Evolutionary conservation across 2,797 vertebrate genomes (phyloP), one percentile per base, ranked within the genome.

Genomic region (Glossophaga mutica): DNA sequence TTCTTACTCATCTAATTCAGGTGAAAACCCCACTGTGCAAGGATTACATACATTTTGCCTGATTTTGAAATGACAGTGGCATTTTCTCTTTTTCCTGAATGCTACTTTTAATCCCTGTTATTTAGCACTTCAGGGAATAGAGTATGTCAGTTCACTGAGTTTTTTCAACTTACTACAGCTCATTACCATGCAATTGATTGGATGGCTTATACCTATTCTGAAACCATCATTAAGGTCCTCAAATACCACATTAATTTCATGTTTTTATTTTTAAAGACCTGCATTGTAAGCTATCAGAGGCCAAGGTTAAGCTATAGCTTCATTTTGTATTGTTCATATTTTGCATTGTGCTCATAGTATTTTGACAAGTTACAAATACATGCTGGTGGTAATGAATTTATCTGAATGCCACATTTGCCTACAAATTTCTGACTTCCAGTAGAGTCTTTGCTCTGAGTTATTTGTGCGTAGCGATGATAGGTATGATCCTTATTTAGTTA

Each of bases 31-130:
- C 16, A 22, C 14, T 55, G 65, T 91, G 73, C 42, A 65, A 55
- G 86, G 57, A 71, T 96, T 74, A 48, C n/a, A 67, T 57, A 87
- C n/a, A 83, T 87, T 78, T 95, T 67, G 44, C 46, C 29, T 68
- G 48, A 87, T 92, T 96, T 94, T 71, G 82, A 94, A 73, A 90
- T 70, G 76, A 70, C 37, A 26, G 46, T 37, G 34, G 59, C 32
- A 52, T 32, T 83, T 96, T 91, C 21, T 73, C 26, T 87, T 85
- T 85, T 87, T 70, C 26, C 29, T 34, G 50, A 91, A 89, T 77
- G 95, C 79, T 42, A 32, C 68, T 92, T 92, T 94, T 92, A 93
- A 96, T 95, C 26, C 55, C 65, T 95, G 65, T 92, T 92, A 85
- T 83, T 93, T 96, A 85, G 68, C 83, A 59, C 87, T 94, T 94